Percentiles rank a stretch among this genome's conserved stretches.
Conservation (phyloP, 2,113 vertebrate species). For the Cyphomyrus discorhynchus region DNA sequence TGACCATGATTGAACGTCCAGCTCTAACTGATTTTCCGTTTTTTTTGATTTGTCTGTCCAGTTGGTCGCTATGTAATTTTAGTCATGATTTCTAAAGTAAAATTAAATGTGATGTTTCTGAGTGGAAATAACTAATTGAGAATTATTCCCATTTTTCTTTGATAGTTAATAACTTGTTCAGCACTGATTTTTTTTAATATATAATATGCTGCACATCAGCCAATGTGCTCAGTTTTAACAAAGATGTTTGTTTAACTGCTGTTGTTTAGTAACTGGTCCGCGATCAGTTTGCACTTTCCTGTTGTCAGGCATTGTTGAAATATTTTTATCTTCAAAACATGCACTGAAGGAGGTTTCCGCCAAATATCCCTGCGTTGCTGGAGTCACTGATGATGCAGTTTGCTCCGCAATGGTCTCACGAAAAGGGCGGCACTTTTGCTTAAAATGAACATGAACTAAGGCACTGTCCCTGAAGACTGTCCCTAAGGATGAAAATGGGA, state of each 20-base stretch:
- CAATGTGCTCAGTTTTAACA: neutral
- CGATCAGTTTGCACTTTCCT: neutral
- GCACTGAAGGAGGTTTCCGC: neutral
- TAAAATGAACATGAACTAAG: neutral
- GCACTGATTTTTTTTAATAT: neutral
- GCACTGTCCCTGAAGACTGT: neutral
- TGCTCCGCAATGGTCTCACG: neutral
- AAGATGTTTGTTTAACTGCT: neutral
- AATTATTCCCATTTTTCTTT: neutral
- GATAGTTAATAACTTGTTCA: neutral
- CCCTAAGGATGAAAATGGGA: too few species aligned
- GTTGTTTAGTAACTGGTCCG: neutral
- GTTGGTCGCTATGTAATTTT: neutral
- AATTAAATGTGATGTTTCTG: neutral
- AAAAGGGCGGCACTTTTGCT: neutral
- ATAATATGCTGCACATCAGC: neutral
- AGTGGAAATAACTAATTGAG: neutral
- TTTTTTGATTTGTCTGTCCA: neutral
- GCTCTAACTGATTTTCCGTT: neutral
- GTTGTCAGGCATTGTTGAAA: neutral
- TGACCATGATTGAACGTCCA: neutral
- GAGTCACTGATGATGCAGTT: neutral
- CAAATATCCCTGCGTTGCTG: neutral
- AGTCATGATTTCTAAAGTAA: neutral
- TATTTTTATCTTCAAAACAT: neutral